Evolutionary conservation across 2,113 vertebrate genomes (phyloP).

Genomic region (Camelus dromedarius): DNA sequence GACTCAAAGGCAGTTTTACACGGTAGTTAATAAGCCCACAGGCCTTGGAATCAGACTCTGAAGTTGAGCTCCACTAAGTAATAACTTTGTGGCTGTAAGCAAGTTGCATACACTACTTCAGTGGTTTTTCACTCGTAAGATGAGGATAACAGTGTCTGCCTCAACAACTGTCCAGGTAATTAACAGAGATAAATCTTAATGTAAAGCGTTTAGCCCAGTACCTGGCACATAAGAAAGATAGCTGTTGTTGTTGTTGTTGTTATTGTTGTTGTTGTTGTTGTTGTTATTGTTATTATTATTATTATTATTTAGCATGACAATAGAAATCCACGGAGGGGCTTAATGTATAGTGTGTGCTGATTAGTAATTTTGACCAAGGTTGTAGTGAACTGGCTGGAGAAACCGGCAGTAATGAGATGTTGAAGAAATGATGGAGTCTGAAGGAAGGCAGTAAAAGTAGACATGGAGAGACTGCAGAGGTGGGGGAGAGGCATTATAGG

Average conservation of each 20-base stretch:
- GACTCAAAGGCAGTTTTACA: neutral
- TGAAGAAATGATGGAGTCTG: neutral
- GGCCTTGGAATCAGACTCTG: neutral
- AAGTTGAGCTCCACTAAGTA: neutral
- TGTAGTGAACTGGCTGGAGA: neutral
- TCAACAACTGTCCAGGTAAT: neutral
- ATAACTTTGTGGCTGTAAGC: neutral
- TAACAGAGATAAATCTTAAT: neutral
- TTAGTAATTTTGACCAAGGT: neutral
- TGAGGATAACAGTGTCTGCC: neutral
- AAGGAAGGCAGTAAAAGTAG: neutral
- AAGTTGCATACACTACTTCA: neutral
- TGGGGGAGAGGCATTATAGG: neutral
- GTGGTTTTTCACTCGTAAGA: constrained; percentile 12
- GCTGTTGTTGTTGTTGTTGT: too few relatives aligned
- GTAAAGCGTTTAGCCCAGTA: neutral
- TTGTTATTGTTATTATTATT: neutral
- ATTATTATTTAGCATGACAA: neutral
- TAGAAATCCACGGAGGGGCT: neutral
- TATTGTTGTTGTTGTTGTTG: too few relatives aligned
- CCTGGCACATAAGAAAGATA: neutral
- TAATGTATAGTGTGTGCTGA: neutral
- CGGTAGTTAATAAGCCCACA: neutral
- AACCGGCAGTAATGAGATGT: neutral
- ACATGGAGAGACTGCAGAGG: neutral